Conservation (phyloP, 2,113 vertebrate genomes). For the Vanacampus margaritifer region DNA sequence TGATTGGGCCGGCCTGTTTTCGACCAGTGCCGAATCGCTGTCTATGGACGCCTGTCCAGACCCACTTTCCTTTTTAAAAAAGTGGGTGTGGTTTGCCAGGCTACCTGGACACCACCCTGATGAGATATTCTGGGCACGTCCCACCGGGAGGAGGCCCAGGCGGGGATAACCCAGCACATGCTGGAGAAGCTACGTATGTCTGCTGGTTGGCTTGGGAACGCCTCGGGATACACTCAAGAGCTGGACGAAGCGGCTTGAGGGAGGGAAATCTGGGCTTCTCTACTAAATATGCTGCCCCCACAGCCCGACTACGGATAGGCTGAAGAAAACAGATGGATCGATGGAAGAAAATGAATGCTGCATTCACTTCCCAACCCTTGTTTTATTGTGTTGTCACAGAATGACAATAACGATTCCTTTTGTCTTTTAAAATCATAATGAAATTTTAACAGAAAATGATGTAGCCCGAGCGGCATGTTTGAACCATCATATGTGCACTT, state of each 20-base stretch:
- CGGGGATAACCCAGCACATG: neutral
- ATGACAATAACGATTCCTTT: too few relatives aligned
- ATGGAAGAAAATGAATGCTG: neutral
- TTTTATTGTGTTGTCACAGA: too few relatives aligned
- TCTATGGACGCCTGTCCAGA: too few relatives aligned
- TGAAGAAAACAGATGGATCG: too few relatives aligned
- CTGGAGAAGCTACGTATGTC: neutral
- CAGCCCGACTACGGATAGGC: neutral
- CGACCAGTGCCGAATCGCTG: too few relatives aligned
- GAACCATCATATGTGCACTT: neutral
- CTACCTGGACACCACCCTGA: neutral
- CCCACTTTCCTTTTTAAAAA: too few relatives aligned
- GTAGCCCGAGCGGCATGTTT: neutral
- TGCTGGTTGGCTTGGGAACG: neutral
- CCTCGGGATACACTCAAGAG: neutral
- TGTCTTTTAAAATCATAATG: too few relatives aligned
- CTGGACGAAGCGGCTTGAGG: neutral
- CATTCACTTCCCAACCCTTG: neutral
- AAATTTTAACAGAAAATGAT: too few relatives aligned
- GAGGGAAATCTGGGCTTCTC: neutral
- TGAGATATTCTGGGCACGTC: neutral
- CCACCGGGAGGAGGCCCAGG: neutral
- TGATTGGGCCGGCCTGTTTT: too few relatives aligned
- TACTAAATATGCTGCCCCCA: neutral
- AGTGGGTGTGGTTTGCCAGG: too few relatives aligned